Conservation (phyloP, 2,888 invertebrate species). For the Cybosia mesomella region DNA sequence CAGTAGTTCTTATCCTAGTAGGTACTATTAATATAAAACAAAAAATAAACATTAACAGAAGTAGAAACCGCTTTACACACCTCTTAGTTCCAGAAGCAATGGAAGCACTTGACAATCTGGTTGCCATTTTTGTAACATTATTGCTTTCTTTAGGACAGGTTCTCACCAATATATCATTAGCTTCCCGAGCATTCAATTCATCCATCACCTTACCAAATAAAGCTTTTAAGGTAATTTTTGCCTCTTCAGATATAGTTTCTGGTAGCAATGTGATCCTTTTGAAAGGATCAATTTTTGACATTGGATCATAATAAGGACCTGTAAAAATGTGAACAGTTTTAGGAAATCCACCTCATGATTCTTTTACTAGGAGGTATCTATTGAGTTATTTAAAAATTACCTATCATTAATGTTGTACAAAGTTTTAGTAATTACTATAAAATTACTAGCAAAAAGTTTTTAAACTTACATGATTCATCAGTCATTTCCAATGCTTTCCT, state of each 20-base stretch:
- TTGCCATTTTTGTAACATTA: slow-evolving; percentile 76
- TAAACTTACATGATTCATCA: slow-evolving; percentile 76
- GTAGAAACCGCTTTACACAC: slow-evolving; percentile 51
- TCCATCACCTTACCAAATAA: slow-evolving; percentile 89
- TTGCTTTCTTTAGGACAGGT: slow-evolving; percentile 89
- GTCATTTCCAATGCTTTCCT: slow-evolving; percentile 91
- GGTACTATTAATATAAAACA: neutral
- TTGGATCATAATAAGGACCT: slow-evolving; percentile 88
- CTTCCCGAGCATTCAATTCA: slow-evolving; percentile 91
- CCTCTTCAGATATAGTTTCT: slow-evolving; percentile 89
- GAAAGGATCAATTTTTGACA: slow-evolving; percentile 89
- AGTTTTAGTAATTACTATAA: neutral
- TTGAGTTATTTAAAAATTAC: neutral
- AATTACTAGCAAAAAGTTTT: neutral
- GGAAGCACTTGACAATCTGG: slow-evolving; percentile 73
- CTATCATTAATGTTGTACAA: neutral
- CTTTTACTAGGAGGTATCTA: slow-evolving; percentile 5
- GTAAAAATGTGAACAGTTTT: slow-evolving; percentile 16
- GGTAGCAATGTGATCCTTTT: slow-evolving; percentile 93
- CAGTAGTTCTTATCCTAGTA: neutral
- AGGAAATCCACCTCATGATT: neutral
- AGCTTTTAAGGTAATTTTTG: slow-evolving; percentile 88
- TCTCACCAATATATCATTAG: slow-evolving; percentile 93
- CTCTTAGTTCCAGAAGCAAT: slow-evolving; percentile 73
- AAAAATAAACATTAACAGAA: neutral